phyloP scores from a whole-genome alignment of 2,113 vertebrate species.

The Forbesichthys agassizii region DNA sequence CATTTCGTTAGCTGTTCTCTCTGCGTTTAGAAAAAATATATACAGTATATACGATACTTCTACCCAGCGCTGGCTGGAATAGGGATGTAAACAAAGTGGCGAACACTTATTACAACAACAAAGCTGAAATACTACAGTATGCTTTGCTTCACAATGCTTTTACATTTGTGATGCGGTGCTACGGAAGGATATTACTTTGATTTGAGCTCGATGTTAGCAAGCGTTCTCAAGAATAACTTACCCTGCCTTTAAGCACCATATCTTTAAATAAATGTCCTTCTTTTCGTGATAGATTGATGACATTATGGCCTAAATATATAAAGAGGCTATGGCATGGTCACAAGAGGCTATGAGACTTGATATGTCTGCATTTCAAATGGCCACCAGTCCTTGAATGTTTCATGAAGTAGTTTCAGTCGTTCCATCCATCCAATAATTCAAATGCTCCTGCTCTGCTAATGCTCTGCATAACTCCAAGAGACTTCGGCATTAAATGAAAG shows the following conservation, averaged over 20 bases:
- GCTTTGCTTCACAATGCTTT: no score
- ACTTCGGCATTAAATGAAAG: constrained; percentile 31
- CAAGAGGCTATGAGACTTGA: constrained; percentile 12
- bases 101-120: no score
- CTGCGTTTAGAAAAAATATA: no score
- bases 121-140: no score
- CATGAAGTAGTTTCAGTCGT: constrained; percentile 62
- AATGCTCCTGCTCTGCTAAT: constrained; percentile 40
- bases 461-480: constrained; percentile 43
- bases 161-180: no score
- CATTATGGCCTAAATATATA: constrained; percentile 1
- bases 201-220: no score
- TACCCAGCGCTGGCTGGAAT: no score
- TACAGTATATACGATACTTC: no score
- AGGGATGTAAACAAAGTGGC: no score
- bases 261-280: constrained; percentile 36
- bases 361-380: constrained; percentile 45
- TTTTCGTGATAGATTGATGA: constrained; percentile 34
- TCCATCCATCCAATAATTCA: constrained; percentile 60
- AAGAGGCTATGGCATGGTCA: constrained; percentile 29
- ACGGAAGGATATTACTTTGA: no score
- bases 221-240: no score
- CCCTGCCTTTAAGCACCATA: background rate
- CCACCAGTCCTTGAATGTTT: constrained; percentile 60
- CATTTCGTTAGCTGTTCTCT: no score